Conservation (phyloP, 2,113 vertebrate genomes). For the Chaenogobius annularis region DNA sequence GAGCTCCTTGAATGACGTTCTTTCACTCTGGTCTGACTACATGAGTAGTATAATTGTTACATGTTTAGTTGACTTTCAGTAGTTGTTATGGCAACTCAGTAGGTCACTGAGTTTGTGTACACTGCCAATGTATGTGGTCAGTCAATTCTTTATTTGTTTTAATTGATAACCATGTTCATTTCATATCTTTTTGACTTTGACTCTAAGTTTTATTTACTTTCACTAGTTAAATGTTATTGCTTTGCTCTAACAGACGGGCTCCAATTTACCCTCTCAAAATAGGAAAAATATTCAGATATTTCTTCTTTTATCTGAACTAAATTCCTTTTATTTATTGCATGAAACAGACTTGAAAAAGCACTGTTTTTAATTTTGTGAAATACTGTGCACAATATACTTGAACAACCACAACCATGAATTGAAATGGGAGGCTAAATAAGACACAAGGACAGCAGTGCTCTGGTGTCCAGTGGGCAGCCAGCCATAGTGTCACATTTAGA, state of each 20-base stretch:
- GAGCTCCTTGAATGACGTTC: constrained; percentile 43
- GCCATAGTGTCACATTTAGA: constrained; percentile 59
- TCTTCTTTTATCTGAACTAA: background rate
- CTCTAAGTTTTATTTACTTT: background rate
- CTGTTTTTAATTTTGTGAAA: background rate
- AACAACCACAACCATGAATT: background rate
- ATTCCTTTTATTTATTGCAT: background rate
- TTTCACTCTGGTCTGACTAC: constrained; percentile 31
- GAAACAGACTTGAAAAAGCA: background rate
- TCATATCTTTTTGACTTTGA: background rate
- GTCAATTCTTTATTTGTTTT: constrained; percentile 54
- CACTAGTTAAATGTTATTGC: background rate
- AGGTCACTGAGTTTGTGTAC: constrained; percentile 55
- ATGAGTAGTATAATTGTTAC: constrained; percentile 56
- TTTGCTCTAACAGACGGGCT: background rate
- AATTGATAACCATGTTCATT: constrained; percentile 27
- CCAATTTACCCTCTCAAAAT: background rate
- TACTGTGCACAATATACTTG: background rate
- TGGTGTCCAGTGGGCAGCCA: constrained; percentile 45
- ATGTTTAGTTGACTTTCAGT: constrained; percentile 61
- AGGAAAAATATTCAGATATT: background rate
- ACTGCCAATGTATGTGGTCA: constrained; percentile 30
- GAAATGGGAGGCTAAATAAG: constrained; percentile 14
- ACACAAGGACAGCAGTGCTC: constrained; percentile 35
- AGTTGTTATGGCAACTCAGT: constrained; percentile 63